A percentile compares a stretch with the other conserved stretches of the same genome.
These are phyloP conservation scores for Dicyrtomina minuta DNA, from an alignment of 2,888 invertebrate species.

Conservation along the genomic window DNA sequence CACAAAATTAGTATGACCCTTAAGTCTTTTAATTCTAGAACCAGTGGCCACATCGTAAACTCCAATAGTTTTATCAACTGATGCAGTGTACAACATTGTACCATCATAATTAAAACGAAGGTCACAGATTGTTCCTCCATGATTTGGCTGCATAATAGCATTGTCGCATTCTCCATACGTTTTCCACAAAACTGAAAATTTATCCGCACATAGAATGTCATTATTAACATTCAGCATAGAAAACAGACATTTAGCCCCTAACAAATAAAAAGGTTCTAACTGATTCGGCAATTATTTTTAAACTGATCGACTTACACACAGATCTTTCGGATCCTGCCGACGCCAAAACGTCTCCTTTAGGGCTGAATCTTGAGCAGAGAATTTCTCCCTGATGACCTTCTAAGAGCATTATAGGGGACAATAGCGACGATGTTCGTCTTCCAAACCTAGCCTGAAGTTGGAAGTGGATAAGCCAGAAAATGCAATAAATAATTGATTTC, in stretches of 20 bases:
- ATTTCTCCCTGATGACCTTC: slow-evolving; percentile 98
- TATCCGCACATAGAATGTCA: too few species aligned
- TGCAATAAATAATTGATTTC: too few species aligned
- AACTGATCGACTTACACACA: slow-evolving; percentile 71
- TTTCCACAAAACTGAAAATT: slow-evolving; percentile 85
- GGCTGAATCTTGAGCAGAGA: slow-evolving; percentile 89
- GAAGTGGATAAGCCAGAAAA: too few species aligned
- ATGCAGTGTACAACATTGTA: slow-evolving; percentile 80
- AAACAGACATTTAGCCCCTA: background rate
- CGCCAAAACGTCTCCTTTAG: slow-evolving; percentile 90
- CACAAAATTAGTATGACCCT: slow-evolving; percentile 67
- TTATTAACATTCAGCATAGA: background rate
- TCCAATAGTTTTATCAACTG: slow-evolving; percentile 91
- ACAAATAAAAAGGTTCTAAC: background rate
- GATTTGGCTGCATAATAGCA: slow-evolving; percentile 86
- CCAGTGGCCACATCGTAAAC: slow-evolving; percentile 94
- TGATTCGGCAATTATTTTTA: slow-evolving; percentile 2
- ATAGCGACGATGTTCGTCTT: slow-evolving; percentile 76
- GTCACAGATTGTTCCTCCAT: slow-evolving; percentile 68
- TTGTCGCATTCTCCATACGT: slow-evolving; percentile 98
- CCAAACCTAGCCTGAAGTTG: too few species aligned
- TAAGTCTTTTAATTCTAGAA: slow-evolving; percentile 82
- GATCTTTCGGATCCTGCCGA: slow-evolving; percentile 93
- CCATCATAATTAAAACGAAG: slow-evolving; percentile 59
- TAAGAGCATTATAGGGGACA: slow-evolving; percentile 91